Conservation (phyloP, 2,888 invertebrate genomes). For the Melangyna quadrimaculata region DNA sequence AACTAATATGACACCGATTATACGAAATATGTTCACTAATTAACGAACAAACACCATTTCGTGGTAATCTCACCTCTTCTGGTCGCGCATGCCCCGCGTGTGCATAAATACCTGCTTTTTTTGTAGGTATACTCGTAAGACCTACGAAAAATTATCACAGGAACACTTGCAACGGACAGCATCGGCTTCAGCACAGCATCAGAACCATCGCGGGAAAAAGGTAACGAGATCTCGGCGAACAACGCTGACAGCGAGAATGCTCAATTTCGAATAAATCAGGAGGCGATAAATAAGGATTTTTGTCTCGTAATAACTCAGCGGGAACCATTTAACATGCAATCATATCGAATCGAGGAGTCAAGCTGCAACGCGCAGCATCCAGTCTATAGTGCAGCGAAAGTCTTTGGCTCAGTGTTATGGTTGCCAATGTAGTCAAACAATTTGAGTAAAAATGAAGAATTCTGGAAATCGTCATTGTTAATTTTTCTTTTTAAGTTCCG, state of each 20-base stretch:
- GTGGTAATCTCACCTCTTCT: slow-evolving; percentile 59
- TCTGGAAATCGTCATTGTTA: too few relatives aligned
- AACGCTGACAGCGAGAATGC: slow-evolving; percentile 70
- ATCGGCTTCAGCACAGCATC: background rate
- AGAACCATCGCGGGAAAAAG: slow-evolving; percentile 43
- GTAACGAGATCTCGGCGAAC: slow-evolving; percentile 62
- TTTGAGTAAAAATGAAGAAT: too few relatives aligned
- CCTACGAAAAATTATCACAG: slow-evolving; percentile 54
- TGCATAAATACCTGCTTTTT: slow-evolving; percentile 10
- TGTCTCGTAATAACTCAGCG: slow-evolving; percentile 81
- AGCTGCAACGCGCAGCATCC: slow-evolving; percentile 74
- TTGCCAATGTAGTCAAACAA: background rate
- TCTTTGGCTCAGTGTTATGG: background rate
- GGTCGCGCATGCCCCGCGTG: slow-evolving; percentile 1
- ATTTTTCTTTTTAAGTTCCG: too few relatives aligned
- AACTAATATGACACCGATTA: slow-evolving; percentile 81
- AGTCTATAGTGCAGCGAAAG: slow-evolving; percentile 20
- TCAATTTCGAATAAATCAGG: slow-evolving; percentile 81
- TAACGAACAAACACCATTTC: slow-evolving; percentile 80
- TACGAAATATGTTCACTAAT: slow-evolving; percentile 81
- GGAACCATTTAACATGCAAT: slow-evolving; percentile 81
- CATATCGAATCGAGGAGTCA: slow-evolving; percentile 80
- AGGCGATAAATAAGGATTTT: slow-evolving; percentile 81
- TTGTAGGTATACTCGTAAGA: too few relatives aligned
- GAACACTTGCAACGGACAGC: slow-evolving; percentile 60